These are phyloP conservation scores for Lasioglossum oenotherae DNA, from an alignment of 2,888 invertebrate species.

Conservation along the genomic window DNA sequence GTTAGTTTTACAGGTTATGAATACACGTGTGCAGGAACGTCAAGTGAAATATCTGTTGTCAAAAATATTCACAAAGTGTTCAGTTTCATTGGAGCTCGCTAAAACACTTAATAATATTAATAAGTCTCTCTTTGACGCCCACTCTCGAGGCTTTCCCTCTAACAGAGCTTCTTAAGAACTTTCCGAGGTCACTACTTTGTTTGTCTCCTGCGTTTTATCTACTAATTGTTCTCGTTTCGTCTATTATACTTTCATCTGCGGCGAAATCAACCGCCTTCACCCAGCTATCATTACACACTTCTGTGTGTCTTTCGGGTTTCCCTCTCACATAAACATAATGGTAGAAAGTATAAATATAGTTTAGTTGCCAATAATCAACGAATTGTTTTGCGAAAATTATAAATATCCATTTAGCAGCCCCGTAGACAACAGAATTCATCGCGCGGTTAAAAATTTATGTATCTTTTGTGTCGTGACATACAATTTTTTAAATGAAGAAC, in stretches of 20 bases:
- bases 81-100: neutral
- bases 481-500: neutral
- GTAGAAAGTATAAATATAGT: neutral
- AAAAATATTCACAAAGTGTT: neutral
- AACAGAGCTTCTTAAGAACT: constrained; percentile 7
- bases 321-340: neutral
- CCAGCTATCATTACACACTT: neutral
- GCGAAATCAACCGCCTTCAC: neutral
- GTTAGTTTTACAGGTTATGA: neutral
- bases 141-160: neutral
- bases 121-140: neutral
- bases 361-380: neutral
- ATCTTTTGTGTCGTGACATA: neutral
- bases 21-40: neutral
- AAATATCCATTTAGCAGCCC: neutral
- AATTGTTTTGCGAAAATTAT: neutral
- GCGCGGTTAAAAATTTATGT: neutral
- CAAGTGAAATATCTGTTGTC: neutral
- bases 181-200: neutral
- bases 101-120: neutral
- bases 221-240: neutral
- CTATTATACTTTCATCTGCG: neutral
- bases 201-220: neutral
- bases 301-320: neutral
- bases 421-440: neutral